Evolutionary conservation across 2,888 invertebrate species (phyloP).

Genomic region (Acanthosepion pharaonis): DNA sequence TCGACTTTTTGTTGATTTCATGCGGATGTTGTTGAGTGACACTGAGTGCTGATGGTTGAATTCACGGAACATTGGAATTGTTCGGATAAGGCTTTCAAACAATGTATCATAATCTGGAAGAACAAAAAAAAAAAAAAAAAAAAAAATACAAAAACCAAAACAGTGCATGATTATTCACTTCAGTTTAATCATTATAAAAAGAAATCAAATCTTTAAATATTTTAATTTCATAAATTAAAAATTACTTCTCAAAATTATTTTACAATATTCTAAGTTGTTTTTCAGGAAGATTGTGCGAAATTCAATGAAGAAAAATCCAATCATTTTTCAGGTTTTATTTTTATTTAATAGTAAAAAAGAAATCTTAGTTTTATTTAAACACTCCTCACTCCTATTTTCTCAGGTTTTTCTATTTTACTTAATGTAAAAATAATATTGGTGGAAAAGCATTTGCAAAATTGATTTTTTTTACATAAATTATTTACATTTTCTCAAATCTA

Average conservation of each 20-base stretch:
- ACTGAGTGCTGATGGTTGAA: conserved; percentile 70
- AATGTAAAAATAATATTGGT: no score
- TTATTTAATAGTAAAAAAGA: no score
- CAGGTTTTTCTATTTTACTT: no score
- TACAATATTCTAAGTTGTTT: no score
- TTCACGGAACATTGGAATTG: conserved; percentile 64
- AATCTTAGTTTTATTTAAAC: no score
- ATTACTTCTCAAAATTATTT: background rate
- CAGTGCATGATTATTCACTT: background rate
- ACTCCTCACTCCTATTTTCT: no score
- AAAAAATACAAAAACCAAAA: background rate
- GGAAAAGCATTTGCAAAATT: no score
- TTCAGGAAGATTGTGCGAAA: no score
- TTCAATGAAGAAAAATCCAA: no score
- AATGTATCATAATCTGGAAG: conserved; percentile 62
- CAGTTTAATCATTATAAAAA: background rate
- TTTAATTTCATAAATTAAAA: background rate
- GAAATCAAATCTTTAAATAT: background rate
- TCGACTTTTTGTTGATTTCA: conserved; percentile 61
- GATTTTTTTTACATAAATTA: no score
- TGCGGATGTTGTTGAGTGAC: conserved; percentile 71
- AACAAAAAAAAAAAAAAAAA: background rate
- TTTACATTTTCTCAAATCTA: no score
- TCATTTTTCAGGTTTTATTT: no score
- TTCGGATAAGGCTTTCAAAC: conserved; percentile 61